These are phyloP conservation scores for Corydoras sp. DNA, from an alignment of 2,113 vertebrate genomes.

Conservation along the genomic window DNA sequence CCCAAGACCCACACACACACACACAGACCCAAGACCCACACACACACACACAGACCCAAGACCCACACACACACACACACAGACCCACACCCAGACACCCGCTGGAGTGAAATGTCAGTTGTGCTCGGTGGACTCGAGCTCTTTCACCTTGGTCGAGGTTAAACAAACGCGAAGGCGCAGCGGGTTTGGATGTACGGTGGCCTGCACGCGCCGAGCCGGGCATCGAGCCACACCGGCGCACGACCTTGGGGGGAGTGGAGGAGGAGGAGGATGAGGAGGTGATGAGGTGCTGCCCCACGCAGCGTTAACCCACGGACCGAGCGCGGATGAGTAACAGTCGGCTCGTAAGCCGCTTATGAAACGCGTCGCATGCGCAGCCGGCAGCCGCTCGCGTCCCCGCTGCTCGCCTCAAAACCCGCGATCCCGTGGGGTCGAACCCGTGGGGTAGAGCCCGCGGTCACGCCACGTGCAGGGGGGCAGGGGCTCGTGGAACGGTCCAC, in stretches of 20 bases:
- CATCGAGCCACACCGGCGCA: constrained; percentile 33
- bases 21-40: too few species aligned
- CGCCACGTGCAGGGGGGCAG: too few species aligned
- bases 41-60: too few species aligned
- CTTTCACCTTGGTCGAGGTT: constrained; percentile 60
- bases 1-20: too few species aligned
- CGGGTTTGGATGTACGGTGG: constrained; percentile 18
- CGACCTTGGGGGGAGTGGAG: constrained; percentile 53
- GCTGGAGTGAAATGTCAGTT: background rate
- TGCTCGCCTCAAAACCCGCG: too few species aligned
- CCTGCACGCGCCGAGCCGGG: constrained; percentile 26
- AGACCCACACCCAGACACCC: too few species aligned
- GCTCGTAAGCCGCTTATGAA: constrained; percentile 37
- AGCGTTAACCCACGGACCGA: too few species aligned
- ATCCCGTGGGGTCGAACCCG: too few species aligned
- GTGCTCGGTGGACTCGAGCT: background rate
- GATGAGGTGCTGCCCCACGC: too few species aligned
- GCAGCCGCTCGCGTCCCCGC: background rate
- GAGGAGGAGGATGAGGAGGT: too few species aligned
- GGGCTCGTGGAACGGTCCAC: background rate
- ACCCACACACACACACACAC: too few species aligned
- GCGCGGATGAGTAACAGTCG: background rate
- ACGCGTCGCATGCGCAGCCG: background rate
- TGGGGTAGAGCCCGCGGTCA: too few species aligned
- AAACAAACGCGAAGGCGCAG: constrained; percentile 29